Evolutionary conservation across 2,888 invertebrate genomes (phyloP), one percentile per base, ranked within the genome.

Genomic region (Meloe dianella): DNA sequence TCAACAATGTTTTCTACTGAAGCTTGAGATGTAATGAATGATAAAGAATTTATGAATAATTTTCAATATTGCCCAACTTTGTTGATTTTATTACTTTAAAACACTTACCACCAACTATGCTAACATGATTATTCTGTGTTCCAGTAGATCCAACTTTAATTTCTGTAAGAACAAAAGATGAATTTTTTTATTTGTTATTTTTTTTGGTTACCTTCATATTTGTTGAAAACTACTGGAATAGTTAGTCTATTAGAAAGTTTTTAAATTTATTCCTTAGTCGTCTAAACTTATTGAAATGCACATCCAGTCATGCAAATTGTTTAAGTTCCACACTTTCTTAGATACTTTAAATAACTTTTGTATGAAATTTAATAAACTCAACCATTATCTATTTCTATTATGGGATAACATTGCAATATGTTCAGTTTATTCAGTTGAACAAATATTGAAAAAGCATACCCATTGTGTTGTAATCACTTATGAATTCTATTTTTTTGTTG

Each of bases 61-160:
- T n/a, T n/a, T n/a, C n/a, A n/a, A n/a, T n/a, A n/a, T n/a, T n/a
- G n/a, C n/a, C n/a, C 35, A 14, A 14, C 7, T 8, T 41, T 41
- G 5, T 41, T 17, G 1, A 17, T 17, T 41, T 41, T 38, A 59
- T 60, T 62, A 56, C 29, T 64, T 64, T 58, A 58, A 35, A 41
- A 41, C 22, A 77, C 83, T 84, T 78, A 85, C 85, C 85, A 78
- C 84, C 85, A 51, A 84, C 79, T 72, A 84, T 81, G 76, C 82
- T 82, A 68, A 84, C 81, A 68, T 83, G 84, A 75, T 84, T 84
- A 76, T 84, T 83, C 66, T 81, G 82, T 64, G 83, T 80, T 67
- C 81, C 81, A 70, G 82, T 82, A 47, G 84, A 82, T 66, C 83
- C 83, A 64, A 84, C 81, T 78, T 84, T 84, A 71, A 84, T 84